Conservation (phyloP, 2,797 vertebrate species). For the Argya squamiceps region DNA sequence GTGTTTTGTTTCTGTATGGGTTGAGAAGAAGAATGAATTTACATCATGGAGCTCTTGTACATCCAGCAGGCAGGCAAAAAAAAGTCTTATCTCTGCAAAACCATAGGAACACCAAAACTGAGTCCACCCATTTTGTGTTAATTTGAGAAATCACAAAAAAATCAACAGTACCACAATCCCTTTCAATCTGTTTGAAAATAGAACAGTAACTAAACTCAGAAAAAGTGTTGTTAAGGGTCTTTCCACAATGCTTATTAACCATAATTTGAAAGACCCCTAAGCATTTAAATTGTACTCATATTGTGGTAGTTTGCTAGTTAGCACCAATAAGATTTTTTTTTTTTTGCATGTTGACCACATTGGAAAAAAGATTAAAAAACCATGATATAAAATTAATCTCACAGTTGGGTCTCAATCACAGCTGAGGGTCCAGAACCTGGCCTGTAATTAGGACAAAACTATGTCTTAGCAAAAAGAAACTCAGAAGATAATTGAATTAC, state of each 20-base stretch:
- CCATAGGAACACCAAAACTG: rapidly evolving
- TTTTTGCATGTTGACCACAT: rapidly evolving
- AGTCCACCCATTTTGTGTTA: background rate
- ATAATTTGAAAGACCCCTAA: background rate
- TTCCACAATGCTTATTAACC: background rate
- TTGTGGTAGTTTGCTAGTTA: background rate
- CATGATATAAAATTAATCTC: background rate
- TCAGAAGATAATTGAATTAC: background rate
- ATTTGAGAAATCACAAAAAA: background rate
- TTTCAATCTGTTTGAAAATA: background rate
- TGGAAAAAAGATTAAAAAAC: background rate
- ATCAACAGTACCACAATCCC: background rate
- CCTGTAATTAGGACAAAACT: background rate
- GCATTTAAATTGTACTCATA: background rate
- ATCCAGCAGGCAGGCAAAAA: background rate
- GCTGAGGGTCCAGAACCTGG: background rate
- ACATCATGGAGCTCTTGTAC: rapidly evolving
- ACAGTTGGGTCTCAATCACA: background rate
- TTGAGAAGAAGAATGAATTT: background rate
- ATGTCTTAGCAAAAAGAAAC: background rate
- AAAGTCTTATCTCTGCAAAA: background rate
- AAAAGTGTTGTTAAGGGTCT: background rate
- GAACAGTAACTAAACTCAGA: background rate
- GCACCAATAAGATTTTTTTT: background rate
- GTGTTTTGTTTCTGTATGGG: background rate